Evolutionary conservation across 2,888 invertebrate genomes (phyloP).

Genomic region (Onchidella celtica): DNA sequence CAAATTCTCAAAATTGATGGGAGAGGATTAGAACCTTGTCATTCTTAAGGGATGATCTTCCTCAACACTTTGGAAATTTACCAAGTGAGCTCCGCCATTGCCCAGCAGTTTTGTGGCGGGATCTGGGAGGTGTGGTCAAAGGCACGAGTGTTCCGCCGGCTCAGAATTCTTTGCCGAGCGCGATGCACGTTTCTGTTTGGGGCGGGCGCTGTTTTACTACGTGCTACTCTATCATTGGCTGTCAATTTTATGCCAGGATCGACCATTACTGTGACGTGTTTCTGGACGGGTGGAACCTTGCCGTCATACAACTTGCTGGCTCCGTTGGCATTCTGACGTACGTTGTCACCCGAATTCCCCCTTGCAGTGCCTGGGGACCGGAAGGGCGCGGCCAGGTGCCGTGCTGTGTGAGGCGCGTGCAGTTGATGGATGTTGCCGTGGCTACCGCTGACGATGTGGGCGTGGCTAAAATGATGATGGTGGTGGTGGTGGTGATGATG

Average conservation of each 20-base stretch:
- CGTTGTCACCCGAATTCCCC: background rate
- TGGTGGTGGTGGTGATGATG: background rate
- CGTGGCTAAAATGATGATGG: background rate
- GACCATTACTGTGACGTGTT: background rate
- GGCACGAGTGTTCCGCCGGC: background rate
- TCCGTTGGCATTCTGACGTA: background rate
- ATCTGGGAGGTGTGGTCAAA: conserved; percentile 33
- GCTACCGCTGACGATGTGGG: background rate
- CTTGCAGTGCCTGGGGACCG: background rate
- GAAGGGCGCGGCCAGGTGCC: background rate
- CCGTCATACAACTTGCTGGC: background rate
- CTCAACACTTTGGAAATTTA: too few relatives aligned
- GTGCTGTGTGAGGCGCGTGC: background rate
- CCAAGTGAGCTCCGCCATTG: conserved; percentile 50
- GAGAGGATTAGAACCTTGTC: too few relatives aligned
- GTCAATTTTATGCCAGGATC: conserved; percentile 13
- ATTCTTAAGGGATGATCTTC: too few relatives aligned
- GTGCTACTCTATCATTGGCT: conserved; percentile 1
- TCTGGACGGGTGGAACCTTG: background rate
- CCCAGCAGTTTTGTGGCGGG: conserved; percentile 49
- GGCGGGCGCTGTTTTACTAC: conserved; percentile 27
- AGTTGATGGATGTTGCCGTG: conserved; percentile 12
- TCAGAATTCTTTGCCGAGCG: conserved; percentile 37
- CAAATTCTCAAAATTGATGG: too few relatives aligned
- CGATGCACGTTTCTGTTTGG: conserved; percentile 38